Evolutionary conservation across 30 jellyfish, hydroid and myxozoan species (phyloP), one percentile per base, ranked within the genome.

Genomic region (Euphysa ruthae): DNA sequence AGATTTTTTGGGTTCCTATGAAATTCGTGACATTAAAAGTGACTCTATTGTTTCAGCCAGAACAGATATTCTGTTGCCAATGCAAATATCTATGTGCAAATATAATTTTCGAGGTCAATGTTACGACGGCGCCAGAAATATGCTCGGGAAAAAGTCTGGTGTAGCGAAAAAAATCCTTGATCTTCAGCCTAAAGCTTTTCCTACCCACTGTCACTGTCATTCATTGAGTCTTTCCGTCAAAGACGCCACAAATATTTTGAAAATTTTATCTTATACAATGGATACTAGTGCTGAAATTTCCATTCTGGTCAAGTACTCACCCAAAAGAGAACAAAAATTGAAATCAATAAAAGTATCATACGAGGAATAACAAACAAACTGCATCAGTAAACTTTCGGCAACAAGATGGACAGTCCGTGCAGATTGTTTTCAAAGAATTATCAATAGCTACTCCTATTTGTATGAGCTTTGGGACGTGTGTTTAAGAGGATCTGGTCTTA

Each of bases 201-300:
- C 71, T 12, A 80, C 77, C 28, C 90, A 80, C 42, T 80, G 77
- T 63, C 88, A 80, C 71, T 75, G 73, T 4, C 88, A 80, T 52
- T 80, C 82, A 31, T 46, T 75, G 46, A 75, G 91, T 57, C 63
- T 77, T 23, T 76, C 78, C 25, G 82, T 73, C 35, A 61, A 77
- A 38, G 78, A 77, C 35, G 44, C 78, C 13, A 68, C 84, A 29
- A 20, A 68, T 38, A 49, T 30, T 65, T 63, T 77, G 70, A 77
- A 77, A 66, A 49, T 75, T 26, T 50, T 75, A 63, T 30, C 66
- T 30, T 29, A 71, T 55, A 35, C 78, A 61, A 75, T 75, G 84
- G 78, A 74, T 35, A 76, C 43, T 6, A 55, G 49, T 3, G 55
- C 23, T 6, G 85, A 64, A 35, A 66, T 76, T 35, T 65, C 43